Evolutionary conservation across 2,797 vertebrate genomes (phyloP).

Genomic region (Scyliorhinus canicula): DNA sequence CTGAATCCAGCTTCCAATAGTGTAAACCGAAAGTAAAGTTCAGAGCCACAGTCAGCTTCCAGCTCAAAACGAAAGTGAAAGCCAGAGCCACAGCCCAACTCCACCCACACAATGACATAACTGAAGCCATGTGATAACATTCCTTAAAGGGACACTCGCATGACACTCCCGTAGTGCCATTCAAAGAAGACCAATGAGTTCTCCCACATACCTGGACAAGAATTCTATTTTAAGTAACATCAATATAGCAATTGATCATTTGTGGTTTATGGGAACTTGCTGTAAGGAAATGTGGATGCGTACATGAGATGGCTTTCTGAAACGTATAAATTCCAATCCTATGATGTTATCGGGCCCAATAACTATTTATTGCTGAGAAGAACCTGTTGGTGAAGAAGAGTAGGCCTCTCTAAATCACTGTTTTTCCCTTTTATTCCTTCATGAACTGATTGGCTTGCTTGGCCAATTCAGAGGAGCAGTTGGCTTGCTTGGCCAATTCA

Average conservation of each 20-base stretch:
- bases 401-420: background rate
- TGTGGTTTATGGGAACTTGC: background rate
- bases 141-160: too few species aligned
- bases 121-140: too few species aligned
- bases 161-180: background rate
- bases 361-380: background rate
- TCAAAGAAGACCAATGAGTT: background rate
- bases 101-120: too few species aligned
- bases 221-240: background rate
- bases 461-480: too few species aligned
- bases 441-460: too few species aligned
- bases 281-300: background rate
- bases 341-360: background rate
- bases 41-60: too few species aligned
- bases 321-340: background rate
- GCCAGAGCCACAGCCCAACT: too few species aligned
- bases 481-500: too few species aligned
- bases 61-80: too few species aligned
- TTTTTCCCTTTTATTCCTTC: too few species aligned
- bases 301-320: background rate
- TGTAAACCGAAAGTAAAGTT: too few species aligned
- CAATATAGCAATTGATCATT: background rate
- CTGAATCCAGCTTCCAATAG: too few species aligned
- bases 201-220: background rate
- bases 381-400: background rate